Conservation (phyloP, 1,140 invertebrate genomes). For the Orius insidiosus region DNA sequence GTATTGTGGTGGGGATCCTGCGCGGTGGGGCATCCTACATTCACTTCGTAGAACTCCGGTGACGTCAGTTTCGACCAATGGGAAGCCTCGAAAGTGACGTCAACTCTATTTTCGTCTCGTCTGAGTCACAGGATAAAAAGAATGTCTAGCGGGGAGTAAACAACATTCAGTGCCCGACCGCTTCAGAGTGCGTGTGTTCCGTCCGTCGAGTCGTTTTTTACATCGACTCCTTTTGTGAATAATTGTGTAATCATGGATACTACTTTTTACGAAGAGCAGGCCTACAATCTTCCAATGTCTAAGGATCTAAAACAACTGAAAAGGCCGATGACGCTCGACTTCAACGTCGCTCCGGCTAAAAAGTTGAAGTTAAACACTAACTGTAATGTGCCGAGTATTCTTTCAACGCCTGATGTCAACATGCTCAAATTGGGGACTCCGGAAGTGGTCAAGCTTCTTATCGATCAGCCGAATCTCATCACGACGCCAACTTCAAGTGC, state of each 20-base stretch:
- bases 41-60: conserved; percentile 15
- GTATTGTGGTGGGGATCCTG: too few relatives aligned
- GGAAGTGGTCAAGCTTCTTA: conserved; percentile 67
- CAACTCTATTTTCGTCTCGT: conserved; percentile 26
- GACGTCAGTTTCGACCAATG: conserved; percentile 27
- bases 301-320: conserved; percentile 33
- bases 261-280: conserved; percentile 39
- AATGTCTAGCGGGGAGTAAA: conserved; percentile 25
- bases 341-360: conserved; percentile 38
- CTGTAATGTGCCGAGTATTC: conserved; percentile 29
- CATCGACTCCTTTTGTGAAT: neutral
- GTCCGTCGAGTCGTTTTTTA: neutral
- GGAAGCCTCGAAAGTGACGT: conserved; percentile 23
- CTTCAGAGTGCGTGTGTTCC: conserved; percentile 18
- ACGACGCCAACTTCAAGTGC: conserved; percentile 42
- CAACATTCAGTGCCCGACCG: conserved; percentile 27
- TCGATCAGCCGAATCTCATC: conserved; percentile 40
- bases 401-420: conserved; percentile 69
- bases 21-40: neutral
- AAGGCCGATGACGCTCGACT: conserved; percentile 61
- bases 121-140: conserved; percentile 34
- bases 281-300: conserved; percentile 10
- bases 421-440: conserved; percentile 71
- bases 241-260: conserved; percentile 34
- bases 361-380: conserved; percentile 30